phyloP scores from a whole-genome alignment of 2,797 vertebrate genomes.

The Rhabdophis nuchalis region DNA sequence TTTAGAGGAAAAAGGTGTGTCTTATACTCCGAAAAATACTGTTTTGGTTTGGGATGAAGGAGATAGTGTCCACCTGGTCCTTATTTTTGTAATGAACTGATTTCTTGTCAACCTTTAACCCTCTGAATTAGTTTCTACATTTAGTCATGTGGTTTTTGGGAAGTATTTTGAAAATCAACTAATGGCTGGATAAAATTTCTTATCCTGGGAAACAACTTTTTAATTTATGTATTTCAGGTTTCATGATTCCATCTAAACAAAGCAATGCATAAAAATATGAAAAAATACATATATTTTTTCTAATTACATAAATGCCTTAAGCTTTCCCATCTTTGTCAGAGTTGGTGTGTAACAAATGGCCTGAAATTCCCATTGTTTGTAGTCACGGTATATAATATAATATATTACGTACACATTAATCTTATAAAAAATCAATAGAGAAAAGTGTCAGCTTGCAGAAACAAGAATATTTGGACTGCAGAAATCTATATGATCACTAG shows the following conservation, averaged over 20 bases:
- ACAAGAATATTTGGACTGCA: neutral
- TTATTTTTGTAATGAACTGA: neutral
- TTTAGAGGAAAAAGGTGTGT: too few relatives aligned
- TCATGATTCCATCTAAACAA: neutral
- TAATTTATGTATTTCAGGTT: neutral
- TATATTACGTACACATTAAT: neutral
- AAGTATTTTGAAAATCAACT: neutral
- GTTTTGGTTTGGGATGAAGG: neutral
- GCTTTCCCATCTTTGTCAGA: neutral
- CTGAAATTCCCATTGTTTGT: neutral
- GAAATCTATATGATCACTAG: neutral
- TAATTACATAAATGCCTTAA: neutral
- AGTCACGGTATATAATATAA: neutral
- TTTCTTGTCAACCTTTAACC: neutral
- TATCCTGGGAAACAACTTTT: neutral
- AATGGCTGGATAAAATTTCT: neutral
- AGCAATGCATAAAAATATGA: neutral
- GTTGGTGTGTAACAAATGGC: neutral
- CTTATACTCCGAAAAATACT: too few relatives aligned
- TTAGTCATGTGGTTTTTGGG: neutral
- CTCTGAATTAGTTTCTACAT: neutral
- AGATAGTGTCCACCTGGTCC: neutral
- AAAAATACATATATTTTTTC: neutral
- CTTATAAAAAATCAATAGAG: neutral
- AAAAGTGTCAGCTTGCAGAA: neutral